Evolutionary conservation across 2,113 vertebrate species (phyloP), one percentile per base, ranked within the genome.

Genomic region (Ursus arctos): DNA sequence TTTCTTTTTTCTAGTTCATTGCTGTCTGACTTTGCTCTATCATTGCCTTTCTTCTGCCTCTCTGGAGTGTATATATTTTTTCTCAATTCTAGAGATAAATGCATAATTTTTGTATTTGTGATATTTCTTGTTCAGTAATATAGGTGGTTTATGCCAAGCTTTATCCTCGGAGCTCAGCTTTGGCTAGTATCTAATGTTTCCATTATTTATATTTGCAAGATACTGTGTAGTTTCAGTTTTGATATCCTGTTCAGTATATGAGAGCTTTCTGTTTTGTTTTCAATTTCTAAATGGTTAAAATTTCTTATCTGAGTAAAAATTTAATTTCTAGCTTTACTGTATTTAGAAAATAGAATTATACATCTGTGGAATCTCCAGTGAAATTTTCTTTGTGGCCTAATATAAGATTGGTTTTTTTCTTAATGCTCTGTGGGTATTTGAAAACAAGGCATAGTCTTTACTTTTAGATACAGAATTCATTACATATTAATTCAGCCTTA

Each of bases 391-490:
- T 89, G 85, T 86, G 36, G 22, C 10, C 24, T 81, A 94, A 53
- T 71, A 28, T 26, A 13, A 61, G 40, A 59, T 67, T 28, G 0
- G 14, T 61, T 79, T 69, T 82, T 80, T 55, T 36, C 33, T 61
- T 57, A 67, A 63, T 94, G 31, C 8, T 86, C 47, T 63, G 4
- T 43, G 33, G 16, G 13, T 91, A 80, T 86, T 94, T 94, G n/a
- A 86, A 91, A 96, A 94, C 53, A 28, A 89, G n/a, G 0, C 24
- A 80, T 11, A 79, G 22, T 63, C 71, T 86, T 88, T 86, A 79
- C 16, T 79, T 95, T 93, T 90, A 89, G 59, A 61, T 90, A 80
- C 6, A 90, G 61, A 94, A 86, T 85, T 53, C 21, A 90, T 94
- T 89, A 40, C 5, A 28, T 84, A 51, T 83, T 71, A 80, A n/a